Base-by-base conservation (phyloP, 2,888 invertebrate genomes). In the Amphipoea lucens region DNA sequence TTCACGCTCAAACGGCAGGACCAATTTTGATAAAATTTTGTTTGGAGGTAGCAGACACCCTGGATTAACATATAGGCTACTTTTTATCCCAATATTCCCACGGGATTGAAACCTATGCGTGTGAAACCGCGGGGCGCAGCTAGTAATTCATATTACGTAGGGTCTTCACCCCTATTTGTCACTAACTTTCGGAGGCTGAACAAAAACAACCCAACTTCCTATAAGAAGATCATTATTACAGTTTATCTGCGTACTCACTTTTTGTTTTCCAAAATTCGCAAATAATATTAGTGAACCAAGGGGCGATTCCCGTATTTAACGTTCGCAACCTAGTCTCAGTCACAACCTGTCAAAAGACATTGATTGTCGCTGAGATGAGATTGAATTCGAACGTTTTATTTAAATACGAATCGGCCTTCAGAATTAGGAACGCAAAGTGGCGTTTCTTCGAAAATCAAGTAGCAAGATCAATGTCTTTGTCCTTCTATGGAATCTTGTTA, bases 391-490 rank as follows among this genome's bases (percentile, higher is more conserved):
- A 57, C 57, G 23, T 23, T 57, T 48, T 57, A 17, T 20, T 57
- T n/a, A 57, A 3, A 1, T 57, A 57, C 57, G 11, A 23, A 57
- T 23, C 23, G 57, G 23, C 57, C 23, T 57, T 57, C 11, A 51
- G 14, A 60, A 79, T 60, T 60, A 20, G 20, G 29, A 51, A 79
- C n/a, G 7, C 12, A n/a, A 51, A 69, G 60, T 70, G 42, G 14
- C 36, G 23, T 78, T 36, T 40, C 54, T 48, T n/a, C 29, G 51
- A 66, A 36, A 74, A 29, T 20, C 36, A 42, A 81, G 65, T n/a
- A 66, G 14, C 72, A 81, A 81, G 77, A 78, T 84, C 84, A 81
- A 75, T 82, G 78, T 81, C 54, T 29, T 57, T 73, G 66, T 42
- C 78, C 73, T 70, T 84, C 5, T 48, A 74, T 4, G 73, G 72